phyloP scores from a whole-genome alignment of 2,888 invertebrate genomes.

The Tholera decimalis region DNA sequence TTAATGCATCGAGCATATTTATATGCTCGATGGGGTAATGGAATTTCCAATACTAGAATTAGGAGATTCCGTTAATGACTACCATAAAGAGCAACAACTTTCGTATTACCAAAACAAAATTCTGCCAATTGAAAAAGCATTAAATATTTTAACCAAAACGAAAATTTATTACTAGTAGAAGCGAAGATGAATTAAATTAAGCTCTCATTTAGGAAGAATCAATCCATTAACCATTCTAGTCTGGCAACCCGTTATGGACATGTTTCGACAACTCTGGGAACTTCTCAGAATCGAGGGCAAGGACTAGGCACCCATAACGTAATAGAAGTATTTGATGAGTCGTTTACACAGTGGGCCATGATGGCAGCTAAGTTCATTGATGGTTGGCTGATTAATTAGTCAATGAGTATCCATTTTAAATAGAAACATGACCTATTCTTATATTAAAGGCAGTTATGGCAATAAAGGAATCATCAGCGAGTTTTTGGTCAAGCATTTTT shows the following conservation, averaged over 20 bases:
- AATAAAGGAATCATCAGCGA: not conserved
- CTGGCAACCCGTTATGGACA: constrained; percentile 58
- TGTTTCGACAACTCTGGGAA: constrained; percentile 63
- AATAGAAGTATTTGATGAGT: constrained; percentile 16
- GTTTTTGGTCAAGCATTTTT: not conserved
- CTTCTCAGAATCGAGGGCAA: constrained; percentile 57
- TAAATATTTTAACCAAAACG: constrained; percentile 18
- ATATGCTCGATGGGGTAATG: too few species aligned
- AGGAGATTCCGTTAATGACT: constrained; percentile 28
- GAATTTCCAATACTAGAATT: not conserved
- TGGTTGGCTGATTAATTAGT: constrained; percentile 23
- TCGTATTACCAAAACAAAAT: constrained; percentile 17
- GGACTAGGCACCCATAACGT: constrained; percentile 45
- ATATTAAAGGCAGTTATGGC: not conserved
- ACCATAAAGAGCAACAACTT: constrained; percentile 14
- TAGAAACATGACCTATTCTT: not conserved
- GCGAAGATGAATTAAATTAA: constrained; percentile 52
- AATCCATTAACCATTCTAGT: constrained; percentile 58
- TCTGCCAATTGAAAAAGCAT: constrained; percentile 28
- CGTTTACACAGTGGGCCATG: constrained; percentile 7
- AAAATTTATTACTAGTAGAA: constrained; percentile 8
- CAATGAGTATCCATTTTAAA: not conserved
- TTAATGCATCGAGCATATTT: too few species aligned
- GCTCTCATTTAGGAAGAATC: constrained; percentile 59
- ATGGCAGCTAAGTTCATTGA: constrained; percentile 13